phyloP scores from a whole-genome alignment of 2,113 vertebrate genomes.

The Perognathus longimembris region DNA sequence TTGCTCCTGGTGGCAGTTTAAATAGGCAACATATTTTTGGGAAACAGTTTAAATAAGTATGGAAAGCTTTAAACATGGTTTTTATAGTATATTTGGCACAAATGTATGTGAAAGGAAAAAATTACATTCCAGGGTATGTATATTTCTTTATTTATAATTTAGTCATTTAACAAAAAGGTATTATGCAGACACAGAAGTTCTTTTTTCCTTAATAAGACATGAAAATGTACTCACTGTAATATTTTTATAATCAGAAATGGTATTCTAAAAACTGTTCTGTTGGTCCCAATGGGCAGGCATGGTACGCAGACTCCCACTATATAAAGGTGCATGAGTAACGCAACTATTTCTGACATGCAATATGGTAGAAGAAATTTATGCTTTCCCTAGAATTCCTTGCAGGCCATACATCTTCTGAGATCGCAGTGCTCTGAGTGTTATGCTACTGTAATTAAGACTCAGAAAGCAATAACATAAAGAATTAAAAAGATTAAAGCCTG shows the following conservation, averaged over 20 bases:
- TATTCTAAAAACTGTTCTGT: slow-evolving; percentile 14
- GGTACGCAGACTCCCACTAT: background rate
- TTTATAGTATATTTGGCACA: background rate
- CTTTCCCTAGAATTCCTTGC: background rate
- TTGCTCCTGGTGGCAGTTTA: background rate
- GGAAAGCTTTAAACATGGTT: background rate
- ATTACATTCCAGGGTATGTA: background rate
- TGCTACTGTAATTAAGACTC: background rate
- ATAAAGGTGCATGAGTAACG: background rate
- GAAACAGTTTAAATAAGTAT: background rate
- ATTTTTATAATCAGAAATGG: slow-evolving; percentile 28
- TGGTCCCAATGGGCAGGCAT: background rate
- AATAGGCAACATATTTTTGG: background rate
- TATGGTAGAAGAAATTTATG: background rate
- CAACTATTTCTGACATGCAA: background rate
- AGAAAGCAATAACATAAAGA: background rate
- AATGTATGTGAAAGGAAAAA: slow-evolving; percentile 35
- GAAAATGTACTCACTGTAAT: slow-evolving; percentile 29
- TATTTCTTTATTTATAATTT: background rate
- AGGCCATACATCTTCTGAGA: background rate
- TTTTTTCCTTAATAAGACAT: background rate
- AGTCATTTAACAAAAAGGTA: background rate
- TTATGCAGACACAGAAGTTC: background rate
- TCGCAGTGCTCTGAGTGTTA: background rate
- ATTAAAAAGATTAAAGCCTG: background rate